These are phyloP conservation scores for Drosophila ambigua DNA, from an alignment of 1,140 invertebrate species.

Conservation along the genomic window DNA sequence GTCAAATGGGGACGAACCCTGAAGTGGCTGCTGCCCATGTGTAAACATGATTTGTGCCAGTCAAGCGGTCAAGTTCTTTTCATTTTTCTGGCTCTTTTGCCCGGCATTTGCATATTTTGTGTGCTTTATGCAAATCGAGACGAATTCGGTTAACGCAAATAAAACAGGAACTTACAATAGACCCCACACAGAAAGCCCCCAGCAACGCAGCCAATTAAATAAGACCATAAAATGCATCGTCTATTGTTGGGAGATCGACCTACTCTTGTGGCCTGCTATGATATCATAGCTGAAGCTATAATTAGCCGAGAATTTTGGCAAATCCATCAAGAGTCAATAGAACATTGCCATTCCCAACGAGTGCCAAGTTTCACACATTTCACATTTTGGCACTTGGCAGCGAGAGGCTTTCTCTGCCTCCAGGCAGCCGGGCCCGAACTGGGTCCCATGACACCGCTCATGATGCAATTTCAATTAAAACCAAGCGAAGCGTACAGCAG, in stretches of 20 bases:
- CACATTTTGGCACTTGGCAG: conserved; percentile 12
- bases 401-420: conserved; percentile 50
- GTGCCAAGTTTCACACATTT: conserved; percentile 52
- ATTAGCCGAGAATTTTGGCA: conserved; percentile 15
- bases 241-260: conserved; percentile 31
- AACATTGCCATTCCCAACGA: background rate
- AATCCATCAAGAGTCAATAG: conserved; percentile 48
- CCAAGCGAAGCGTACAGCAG: conserved; percentile 43
- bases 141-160: conserved; percentile 25
- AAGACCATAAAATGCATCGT: conserved; percentile 39
- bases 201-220: conserved; percentile 41
- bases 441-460: background rate
- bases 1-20: conserved; percentile 48
- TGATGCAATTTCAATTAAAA: conserved; percentile 63
- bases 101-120: conserved; percentile 68
- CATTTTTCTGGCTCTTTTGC: conserved; percentile 49
- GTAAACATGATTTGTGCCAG: conserved; percentile 78
- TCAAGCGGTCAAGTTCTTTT: conserved; percentile 60
- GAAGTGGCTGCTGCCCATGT: conserved; percentile 56
- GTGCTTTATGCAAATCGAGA: conserved; percentile 67
- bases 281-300: conserved; percentile 36
- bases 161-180: conserved; percentile 42
- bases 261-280: conserved; percentile 18
- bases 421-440: conserved; percentile 24
- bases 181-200: background rate